These are phyloP conservation scores for Medauroidea extradentata DNA, from an alignment of 1,140 invertebrate genomes.

Conservation along the genomic window DNA sequence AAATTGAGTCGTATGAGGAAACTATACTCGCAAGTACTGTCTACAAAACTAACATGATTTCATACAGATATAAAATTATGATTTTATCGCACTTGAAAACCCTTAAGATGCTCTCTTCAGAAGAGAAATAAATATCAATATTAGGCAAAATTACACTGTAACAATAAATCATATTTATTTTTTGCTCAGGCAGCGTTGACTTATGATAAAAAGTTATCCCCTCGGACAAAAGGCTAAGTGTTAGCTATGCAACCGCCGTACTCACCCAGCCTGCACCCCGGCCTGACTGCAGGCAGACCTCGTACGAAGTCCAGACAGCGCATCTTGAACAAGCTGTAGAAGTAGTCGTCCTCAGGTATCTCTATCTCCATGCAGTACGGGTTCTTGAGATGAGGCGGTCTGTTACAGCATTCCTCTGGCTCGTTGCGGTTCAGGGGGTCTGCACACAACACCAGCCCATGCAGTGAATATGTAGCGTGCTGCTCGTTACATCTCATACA, in stretches of 20 bases:
- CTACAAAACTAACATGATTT: too few species aligned
- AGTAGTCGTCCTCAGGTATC: constrained; percentile 87
- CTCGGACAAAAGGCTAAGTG: too few species aligned
- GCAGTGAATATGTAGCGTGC: constrained; percentile 82
- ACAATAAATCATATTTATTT: not conserved
- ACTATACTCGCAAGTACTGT: too few species aligned
- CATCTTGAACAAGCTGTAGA: constrained; percentile 79
- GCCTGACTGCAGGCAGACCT: constrained; percentile 74
- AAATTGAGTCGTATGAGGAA: too few species aligned
- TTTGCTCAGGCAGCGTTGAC: not conserved
- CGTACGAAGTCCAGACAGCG: constrained; percentile 85
- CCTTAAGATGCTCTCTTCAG: too few species aligned
- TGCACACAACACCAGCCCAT: constrained; percentile 72
- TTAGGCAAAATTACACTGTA: too few species aligned
- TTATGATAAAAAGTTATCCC: not conserved
- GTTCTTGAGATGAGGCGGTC: constrained; percentile 71
- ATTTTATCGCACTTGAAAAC: too few species aligned
- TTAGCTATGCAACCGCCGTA: too few species aligned
- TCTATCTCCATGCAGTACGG: constrained; percentile 88
- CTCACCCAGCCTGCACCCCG: constrained; percentile 73
- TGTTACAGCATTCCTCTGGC: constrained; percentile 81
- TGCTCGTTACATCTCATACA: too few species aligned
- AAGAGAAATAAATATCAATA: too few species aligned
- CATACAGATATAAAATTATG: too few species aligned
- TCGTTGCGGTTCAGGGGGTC: constrained; percentile 80